Base-by-base conservation (phyloP, 2,888 invertebrate genomes). In the Drosophila cyrtoloma region DNA sequence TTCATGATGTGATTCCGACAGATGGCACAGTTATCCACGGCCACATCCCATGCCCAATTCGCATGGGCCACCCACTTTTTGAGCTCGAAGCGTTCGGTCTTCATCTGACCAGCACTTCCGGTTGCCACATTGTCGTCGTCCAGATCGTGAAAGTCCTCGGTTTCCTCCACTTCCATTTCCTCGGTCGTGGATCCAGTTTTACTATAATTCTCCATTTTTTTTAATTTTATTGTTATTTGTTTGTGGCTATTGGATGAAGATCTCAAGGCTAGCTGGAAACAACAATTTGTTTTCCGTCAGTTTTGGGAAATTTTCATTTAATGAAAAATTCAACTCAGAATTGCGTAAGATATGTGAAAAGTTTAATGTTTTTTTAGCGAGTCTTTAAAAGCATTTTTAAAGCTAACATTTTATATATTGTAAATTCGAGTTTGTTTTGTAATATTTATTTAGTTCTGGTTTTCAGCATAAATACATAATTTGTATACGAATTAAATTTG, bases 41-140 rank as follows among this genome's bases (percentile, higher is more conserved):
- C 99, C 94, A 99, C 99, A 94, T 99, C 98, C 98, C 99, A 99
- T 67, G 99, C 98, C 99, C 99, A 99, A 19, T 99, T 94, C 39
- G 99, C 99, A 26, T 99, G 99, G 57, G 99, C 99, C 94, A 99
- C 99, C 99, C 99, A 99, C 97, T 99, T 99, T 95, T 98, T 98
- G 0, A 99, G 98, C 96, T 98, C 98, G 92, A 99, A 99, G 92
- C 99, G 96, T 93, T 99, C 98, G 93, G 97, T 97, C 89, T 97
- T 91, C 96, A 96, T 92, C 96, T 97, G n/a, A 96, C 96, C 76
- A 96, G 96, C 70, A 96, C 96, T 79, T 96, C 96, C 68, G 0
- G 75, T 63, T 0, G 75, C 69, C 12, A 60, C 39, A 26, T 85
- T 81, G 28, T 91, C 85, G 47, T 86, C 88, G 5, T 84, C 80